Conservation (phyloP, 2,113 vertebrate species). For the Oplegnathus fasciatus region DNA sequence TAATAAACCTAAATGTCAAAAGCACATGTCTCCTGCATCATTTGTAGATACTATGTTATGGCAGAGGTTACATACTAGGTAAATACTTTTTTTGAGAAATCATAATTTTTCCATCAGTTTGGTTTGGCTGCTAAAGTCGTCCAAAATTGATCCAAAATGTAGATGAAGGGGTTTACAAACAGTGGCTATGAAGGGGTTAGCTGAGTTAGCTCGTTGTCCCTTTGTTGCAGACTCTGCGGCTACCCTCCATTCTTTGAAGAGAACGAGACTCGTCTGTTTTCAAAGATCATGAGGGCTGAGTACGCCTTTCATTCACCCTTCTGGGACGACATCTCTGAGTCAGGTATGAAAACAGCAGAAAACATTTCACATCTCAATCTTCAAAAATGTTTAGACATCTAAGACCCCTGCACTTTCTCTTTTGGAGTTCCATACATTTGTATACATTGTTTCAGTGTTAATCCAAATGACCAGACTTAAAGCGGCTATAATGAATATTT, state of each 20-base stretch:
- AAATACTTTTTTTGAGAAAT: not conserved
- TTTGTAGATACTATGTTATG: not conserved
- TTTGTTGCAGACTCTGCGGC: conserved; percentile 89
- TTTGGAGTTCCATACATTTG: not conserved
- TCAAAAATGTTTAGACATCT: not conserved
- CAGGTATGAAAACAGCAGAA: conserved; percentile 83
- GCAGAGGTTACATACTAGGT: not conserved
- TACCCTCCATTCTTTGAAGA: conserved; percentile 97
- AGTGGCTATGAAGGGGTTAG: not conserved
- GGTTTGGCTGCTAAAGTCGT: not conserved
- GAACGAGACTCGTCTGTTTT: conserved; percentile 91
- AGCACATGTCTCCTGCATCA: not conserved
- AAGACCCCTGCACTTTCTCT: not conserved
- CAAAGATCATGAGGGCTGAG: conserved; percentile 94
- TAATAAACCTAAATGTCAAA: not conserved
- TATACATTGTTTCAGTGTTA: too few relatives aligned
- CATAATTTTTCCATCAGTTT: not conserved
- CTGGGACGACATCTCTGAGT: conserved; percentile 95
- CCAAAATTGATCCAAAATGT: not conserved
- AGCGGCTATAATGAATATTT: not conserved
- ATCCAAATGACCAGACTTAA: not conserved
- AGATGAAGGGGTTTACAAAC: too few relatives aligned
- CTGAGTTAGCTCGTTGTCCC: not conserved
- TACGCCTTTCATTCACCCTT: conserved; percentile 94
- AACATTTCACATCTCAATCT: not conserved